Evolutionary conservation across 2,113 vertebrate genomes (phyloP).

Genomic region (Python bivittatus): DNA sequence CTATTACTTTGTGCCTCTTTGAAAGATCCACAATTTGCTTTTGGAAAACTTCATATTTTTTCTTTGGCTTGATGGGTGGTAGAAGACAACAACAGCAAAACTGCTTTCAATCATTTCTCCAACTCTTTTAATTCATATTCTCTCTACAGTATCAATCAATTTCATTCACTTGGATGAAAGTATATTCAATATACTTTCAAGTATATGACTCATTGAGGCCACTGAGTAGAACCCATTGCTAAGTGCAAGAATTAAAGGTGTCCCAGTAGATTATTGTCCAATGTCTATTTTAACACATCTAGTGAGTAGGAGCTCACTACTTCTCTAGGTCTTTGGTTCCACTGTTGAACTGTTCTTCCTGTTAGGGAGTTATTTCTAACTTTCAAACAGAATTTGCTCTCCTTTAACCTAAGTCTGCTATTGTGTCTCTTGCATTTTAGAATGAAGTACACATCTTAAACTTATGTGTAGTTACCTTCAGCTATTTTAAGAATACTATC

Average conservation of each 20-base stretch:
- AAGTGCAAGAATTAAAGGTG: background rate
- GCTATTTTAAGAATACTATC: background rate
- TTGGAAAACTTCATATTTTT: too few relatives aligned
- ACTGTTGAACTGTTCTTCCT: background rate
- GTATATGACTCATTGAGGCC: too few relatives aligned
- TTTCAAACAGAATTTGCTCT: background rate
- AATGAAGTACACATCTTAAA: background rate
- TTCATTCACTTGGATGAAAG: too few relatives aligned
- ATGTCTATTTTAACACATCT: background rate
- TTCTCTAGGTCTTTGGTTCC: background rate
- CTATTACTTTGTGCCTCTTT: too few relatives aligned
- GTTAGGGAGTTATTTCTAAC: background rate
- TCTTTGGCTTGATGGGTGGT: too few relatives aligned
- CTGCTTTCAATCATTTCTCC: too few relatives aligned
- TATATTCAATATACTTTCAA: too few relatives aligned
- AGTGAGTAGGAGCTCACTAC: background rate
- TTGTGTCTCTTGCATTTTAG: background rate
- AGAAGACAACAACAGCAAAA: too few relatives aligned
- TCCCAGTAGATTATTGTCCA: background rate
- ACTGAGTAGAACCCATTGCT: too few relatives aligned
- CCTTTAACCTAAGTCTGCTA: background rate
- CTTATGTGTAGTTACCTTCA: background rate
- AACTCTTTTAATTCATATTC: too few relatives aligned
- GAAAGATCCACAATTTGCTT: too few relatives aligned
- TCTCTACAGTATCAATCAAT: too few relatives aligned